phyloP scores from a whole-genome alignment of 2,888 invertebrate species.

The Desoria tigrina region DNA sequence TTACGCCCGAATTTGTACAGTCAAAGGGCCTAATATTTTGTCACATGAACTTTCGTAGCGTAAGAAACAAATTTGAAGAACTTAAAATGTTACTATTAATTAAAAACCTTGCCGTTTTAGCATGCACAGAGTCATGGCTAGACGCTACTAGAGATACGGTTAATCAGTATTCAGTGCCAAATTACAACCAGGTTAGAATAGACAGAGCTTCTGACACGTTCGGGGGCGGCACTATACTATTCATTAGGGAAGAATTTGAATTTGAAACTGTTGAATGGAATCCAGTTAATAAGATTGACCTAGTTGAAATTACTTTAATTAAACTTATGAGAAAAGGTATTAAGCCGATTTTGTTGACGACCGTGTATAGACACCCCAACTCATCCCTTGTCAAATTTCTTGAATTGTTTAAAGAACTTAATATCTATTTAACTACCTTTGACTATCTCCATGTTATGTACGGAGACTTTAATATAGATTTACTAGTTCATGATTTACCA shows the following conservation, averaged over 20 bases:
- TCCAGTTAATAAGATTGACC: neutral
- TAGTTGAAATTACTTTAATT: neutral
- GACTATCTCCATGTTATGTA: neutral
- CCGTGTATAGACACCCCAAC: neutral
- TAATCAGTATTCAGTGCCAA: neutral
- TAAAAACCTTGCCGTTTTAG: conserved; percentile 3
- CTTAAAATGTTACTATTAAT: neutral
- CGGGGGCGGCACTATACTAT: neutral
- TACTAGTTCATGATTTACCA: too few relatives aligned
- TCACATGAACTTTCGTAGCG: conserved; percentile 12
- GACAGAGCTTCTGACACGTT: neutral
- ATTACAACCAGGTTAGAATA: conserved; percentile 2
- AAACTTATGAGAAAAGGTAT: neutral
- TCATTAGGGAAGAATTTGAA: neutral
- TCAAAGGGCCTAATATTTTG: too few relatives aligned
- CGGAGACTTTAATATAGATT: conserved; percentile 8
- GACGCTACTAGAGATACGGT: conserved; percentile 5
- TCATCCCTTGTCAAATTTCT: neutral
- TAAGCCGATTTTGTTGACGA: neutral
- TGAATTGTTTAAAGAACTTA: conserved; percentile 5
- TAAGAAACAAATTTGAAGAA: conserved; percentile 18
- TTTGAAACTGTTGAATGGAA: neutral
- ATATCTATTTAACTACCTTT: neutral
- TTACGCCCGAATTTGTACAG: too few relatives aligned
- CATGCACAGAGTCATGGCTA: too few relatives aligned